Evolutionary conservation across 1,140 invertebrate species (phyloP).

Genomic region (Sarcophaga peregrina): DNA sequence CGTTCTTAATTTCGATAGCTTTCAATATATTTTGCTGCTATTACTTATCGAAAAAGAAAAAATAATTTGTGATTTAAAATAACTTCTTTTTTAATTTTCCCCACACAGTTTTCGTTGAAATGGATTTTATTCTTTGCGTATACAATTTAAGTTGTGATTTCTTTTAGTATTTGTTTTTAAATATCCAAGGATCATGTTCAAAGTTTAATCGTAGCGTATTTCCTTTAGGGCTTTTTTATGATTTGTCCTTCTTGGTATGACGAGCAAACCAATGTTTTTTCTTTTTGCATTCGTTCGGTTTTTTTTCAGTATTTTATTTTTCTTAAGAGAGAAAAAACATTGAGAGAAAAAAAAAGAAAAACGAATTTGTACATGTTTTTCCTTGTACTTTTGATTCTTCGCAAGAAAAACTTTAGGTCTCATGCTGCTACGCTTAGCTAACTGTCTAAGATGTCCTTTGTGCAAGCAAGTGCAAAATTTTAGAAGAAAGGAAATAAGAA

Average conservation of each 20-base stretch:
- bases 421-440: slow-evolving; percentile 28
- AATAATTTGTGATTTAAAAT: no score
- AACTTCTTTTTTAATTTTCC: no score
- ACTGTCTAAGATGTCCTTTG: slow-evolving; percentile 33
- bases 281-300: no score
- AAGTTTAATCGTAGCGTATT: background rate
- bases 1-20: no score
- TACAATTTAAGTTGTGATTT: background rate
- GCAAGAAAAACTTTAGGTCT: slow-evolving; percentile 22
- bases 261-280: slow-evolving; percentile 11
- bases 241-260: slow-evolving; percentile 8
- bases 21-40: no score
- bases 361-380: background rate
- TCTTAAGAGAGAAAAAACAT: background rate
- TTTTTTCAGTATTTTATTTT: background rate
- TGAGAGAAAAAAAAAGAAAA: background rate
- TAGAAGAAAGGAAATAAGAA: slow-evolving; percentile 27
- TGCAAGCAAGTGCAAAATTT: slow-evolving; percentile 17
- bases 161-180: background rate
- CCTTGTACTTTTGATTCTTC: slow-evolving; percentile 2
- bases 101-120: background rate
- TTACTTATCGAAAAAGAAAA: no score
- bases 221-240: slow-evolving; percentile 18
- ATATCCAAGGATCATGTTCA: slow-evolving; percentile 20
- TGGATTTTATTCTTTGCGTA: background rate